These are phyloP conservation scores for Cavia porcellus DNA, from an alignment of 2,113 vertebrate genomes.

Conservation along the genomic window DNA sequence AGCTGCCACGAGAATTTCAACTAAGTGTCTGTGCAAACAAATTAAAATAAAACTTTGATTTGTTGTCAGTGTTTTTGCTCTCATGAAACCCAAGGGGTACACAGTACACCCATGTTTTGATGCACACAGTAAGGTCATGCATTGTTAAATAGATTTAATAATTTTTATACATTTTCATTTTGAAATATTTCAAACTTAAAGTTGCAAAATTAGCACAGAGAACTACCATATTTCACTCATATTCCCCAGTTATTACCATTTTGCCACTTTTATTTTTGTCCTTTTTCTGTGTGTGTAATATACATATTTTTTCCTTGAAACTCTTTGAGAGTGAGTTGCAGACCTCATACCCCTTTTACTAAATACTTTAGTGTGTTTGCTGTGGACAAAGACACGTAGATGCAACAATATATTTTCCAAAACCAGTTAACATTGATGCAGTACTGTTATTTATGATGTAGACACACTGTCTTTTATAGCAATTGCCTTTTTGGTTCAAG, in stretches of 20 bases:
- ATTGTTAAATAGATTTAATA: constrained; percentile 25
- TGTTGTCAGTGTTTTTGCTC: neutral
- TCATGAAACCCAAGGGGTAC: neutral
- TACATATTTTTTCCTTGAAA: neutral
- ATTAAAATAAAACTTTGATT: constrained; percentile 47
- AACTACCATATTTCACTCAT: neutral
- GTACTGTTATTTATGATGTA: neutral
- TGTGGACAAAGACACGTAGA: neutral
- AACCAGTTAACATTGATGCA: neutral
- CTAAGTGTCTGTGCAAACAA: neutral
- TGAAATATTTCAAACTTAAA: constrained; percentile 48
- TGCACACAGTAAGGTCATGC: neutral
- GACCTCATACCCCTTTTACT: neutral
- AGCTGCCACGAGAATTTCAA: neutral
- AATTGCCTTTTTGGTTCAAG: neutral
- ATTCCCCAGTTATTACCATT: constrained; percentile 14
- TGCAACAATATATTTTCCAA: constrained; percentile 12
- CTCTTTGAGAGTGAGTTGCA: constrained; percentile 3
- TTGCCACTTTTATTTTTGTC: neutral
- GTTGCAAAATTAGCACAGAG: constrained; percentile 1
- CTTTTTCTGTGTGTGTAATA: neutral
- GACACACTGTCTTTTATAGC: neutral
- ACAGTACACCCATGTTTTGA: neutral
- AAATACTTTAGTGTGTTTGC: neutral
- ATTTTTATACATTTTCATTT: constrained; percentile 25